These are phyloP conservation scores for Andrena minutula DNA, from an alignment of 2,888 invertebrate genomes.

Conservation along the genomic window DNA sequence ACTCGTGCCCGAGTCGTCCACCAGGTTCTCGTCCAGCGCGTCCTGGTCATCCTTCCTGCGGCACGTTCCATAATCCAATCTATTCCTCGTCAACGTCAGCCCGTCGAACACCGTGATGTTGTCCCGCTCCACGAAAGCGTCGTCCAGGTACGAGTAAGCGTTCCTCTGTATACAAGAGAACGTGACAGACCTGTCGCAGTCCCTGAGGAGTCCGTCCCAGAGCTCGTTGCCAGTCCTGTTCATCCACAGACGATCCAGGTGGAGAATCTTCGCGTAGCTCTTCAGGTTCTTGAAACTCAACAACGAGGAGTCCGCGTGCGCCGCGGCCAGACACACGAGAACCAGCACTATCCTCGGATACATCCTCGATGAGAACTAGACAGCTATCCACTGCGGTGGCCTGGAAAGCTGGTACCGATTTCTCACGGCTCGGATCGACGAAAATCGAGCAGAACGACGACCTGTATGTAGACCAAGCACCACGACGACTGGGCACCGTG, in stretches of 20 bases:
- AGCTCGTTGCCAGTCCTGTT: conserved; percentile 86
- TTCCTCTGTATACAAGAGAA: conserved; percentile 92
- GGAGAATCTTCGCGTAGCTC: conserved; percentile 80
- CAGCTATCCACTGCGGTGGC: not conserved
- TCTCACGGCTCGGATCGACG: not conserved
- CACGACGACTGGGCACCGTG: not conserved
- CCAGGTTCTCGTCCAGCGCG: conserved; percentile 78
- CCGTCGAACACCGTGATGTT: conserved; percentile 90
- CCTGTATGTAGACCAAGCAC: conserved; percentile 34
- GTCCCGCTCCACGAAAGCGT: conserved; percentile 88
- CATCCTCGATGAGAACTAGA: conserved; percentile 61
- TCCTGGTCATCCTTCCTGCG: conserved; percentile 69
- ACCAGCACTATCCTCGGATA: conserved; percentile 59
- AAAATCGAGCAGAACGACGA: not conserved
- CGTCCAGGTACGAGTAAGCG: conserved; percentile 90
- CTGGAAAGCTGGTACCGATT: not conserved
- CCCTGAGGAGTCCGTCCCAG: conserved; percentile 91
- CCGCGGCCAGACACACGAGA: conserved; percentile 64
- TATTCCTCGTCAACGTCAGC: conserved; percentile 88
- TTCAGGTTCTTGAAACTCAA: conserved; percentile 76
- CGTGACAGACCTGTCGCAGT: conserved; percentile 89
- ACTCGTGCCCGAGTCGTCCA: conserved; percentile 49
- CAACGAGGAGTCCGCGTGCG: conserved; percentile 64
- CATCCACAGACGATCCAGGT: conserved; percentile 76
- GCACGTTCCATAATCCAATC: conserved; percentile 86